Conservation (phyloP, 2,888 invertebrate species). For the Lymantria dispar region DNA sequence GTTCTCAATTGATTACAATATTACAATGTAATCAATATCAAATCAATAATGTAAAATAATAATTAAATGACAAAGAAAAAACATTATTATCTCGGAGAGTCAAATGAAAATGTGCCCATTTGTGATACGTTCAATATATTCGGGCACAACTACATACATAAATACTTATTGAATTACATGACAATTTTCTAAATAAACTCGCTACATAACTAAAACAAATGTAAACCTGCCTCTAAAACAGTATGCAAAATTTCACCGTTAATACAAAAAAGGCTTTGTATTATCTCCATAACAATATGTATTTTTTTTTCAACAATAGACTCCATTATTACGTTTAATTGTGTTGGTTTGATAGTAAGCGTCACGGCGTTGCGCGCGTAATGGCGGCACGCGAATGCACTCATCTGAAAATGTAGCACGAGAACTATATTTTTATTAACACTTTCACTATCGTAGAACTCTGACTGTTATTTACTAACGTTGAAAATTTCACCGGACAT, state of each 20-base stretch:
- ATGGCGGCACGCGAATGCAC: conserved; percentile 12
- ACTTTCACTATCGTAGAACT: conserved; percentile 47
- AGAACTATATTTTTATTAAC: conserved; percentile 45
- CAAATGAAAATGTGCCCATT: too few relatives aligned
- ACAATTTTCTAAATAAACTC: too few relatives aligned
- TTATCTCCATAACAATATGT: conserved; percentile 24
- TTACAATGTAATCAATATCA: too few relatives aligned
- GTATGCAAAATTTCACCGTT: conserved; percentile 17
- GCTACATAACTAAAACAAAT: too few relatives aligned
- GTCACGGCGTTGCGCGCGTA: conserved; percentile 5
- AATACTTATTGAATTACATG: too few relatives aligned
- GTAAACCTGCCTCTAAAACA: too few relatives aligned
- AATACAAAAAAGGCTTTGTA: conserved; percentile 17
- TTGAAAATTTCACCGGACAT: conserved; percentile 50
- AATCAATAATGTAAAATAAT: too few relatives aligned
- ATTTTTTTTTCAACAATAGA: conserved; percentile 27
- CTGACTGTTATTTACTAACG: conserved; percentile 39
- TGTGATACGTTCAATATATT: too few relatives aligned
- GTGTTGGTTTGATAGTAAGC: conserved; percentile 24
- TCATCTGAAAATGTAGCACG: conserved; percentile 36
- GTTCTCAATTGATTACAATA: too few relatives aligned
- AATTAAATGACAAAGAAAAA: too few relatives aligned
- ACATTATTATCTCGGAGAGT: too few relatives aligned
- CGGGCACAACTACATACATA: too few relatives aligned
- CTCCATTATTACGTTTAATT: conserved; percentile 22